Percentiles rank a stretch among this genome's conserved stretches.
phyloP scores from a whole-genome alignment of 2,113 vertebrate species.

The Progne subis region DNA sequence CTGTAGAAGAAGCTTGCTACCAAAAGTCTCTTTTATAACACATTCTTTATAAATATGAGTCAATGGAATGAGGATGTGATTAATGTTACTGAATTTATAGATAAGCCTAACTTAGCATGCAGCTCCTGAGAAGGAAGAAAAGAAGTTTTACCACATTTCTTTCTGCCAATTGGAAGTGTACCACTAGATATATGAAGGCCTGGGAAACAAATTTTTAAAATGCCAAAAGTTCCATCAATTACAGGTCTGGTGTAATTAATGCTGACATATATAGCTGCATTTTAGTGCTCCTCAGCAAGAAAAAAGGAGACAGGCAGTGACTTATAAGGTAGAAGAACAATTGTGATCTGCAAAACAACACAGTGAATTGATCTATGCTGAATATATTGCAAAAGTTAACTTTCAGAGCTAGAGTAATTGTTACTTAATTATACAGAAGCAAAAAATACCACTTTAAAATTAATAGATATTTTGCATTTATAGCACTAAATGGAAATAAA shows the following conservation, averaged over 20 bases:
- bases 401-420: neutral
- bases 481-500: neutral
- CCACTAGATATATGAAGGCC: constrained; percentile 24
- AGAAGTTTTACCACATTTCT: constrained; percentile 10
- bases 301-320: constrained; percentile 23
- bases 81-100: constrained; percentile 43
- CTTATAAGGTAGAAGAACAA: neutral
- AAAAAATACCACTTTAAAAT: neutral
- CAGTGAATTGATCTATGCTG: constrained; percentile 14
- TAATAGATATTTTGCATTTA: neutral
- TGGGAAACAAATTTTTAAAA: constrained; percentile 45
- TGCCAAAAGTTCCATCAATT: constrained; percentile 29
- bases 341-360: constrained; percentile 26
- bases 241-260: constrained; percentile 29
- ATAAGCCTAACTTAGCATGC: constrained; percentile 15
- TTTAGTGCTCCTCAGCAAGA: constrained; percentile 9
- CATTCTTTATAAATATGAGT: constrained; percentile 2
- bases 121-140: neutral
- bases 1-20: constrained; percentile 25
- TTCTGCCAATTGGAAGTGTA: constrained; percentile 5
- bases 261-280: neutral
- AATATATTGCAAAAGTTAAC: neutral
- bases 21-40: neutral
- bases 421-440: neutral
- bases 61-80: constrained; percentile 36